Evolutionary conservation across 2,113 vertebrate species (phyloP).

Genomic region (Microcebus ravelobensis): DNA sequence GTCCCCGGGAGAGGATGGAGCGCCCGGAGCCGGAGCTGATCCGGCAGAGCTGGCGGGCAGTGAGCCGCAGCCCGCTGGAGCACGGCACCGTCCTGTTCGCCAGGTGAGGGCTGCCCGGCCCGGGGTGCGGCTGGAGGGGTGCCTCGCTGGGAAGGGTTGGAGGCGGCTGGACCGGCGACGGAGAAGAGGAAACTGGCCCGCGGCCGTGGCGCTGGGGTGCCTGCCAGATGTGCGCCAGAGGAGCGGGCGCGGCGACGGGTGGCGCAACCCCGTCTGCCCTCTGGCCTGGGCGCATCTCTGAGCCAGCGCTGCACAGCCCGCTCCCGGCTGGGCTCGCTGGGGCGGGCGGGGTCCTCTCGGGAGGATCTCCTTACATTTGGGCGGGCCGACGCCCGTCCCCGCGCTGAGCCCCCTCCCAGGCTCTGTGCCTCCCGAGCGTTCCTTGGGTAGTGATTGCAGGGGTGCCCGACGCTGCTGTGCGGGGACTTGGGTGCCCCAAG

Average conservation of each 20-base stretch:
- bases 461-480: not conserved
- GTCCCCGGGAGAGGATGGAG: constrained; percentile 82
- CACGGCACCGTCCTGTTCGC: constrained; percentile 94
- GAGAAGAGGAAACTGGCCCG: not conserved
- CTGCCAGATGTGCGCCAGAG: constrained; percentile 22
- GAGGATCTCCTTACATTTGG: not conserved
- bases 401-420: not conserved
- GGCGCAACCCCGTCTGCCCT: not conserved
- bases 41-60: constrained; percentile 93
- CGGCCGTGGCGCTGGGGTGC: not conserved
- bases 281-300: not conserved
- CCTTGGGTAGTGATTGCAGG: not conserved
- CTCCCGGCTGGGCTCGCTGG: not conserved
- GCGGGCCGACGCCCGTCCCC: not conserved
- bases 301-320: not conserved
- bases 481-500: not conserved
- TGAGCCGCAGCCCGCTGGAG: constrained; percentile 92
- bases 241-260: not conserved
- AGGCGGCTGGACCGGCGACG: not conserved
- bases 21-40: constrained; percentile 92
- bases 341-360: rapidly evolving
- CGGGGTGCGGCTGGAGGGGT: not conserved
- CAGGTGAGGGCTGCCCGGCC: constrained; percentile 86
- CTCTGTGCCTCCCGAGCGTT: not conserved
- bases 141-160: not conserved